Evolutionary conservation across 2,888 invertebrate species (phyloP), one percentile per base, ranked within the genome.

Genomic region (Orthosia gothica): DNA sequence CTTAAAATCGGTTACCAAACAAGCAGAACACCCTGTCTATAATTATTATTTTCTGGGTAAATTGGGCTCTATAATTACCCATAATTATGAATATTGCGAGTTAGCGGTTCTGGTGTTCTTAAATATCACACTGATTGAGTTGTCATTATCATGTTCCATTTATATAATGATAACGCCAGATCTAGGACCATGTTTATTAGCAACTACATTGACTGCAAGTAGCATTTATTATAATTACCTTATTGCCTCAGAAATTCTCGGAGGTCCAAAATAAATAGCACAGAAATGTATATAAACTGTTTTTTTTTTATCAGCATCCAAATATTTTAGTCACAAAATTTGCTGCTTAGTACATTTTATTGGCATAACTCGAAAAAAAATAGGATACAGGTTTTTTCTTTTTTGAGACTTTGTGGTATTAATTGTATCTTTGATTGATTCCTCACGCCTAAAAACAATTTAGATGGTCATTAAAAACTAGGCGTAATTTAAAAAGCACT

Each of bases 101-200:
- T 12, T 57, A 18, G 16, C 12, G 9, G 32, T 70, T 52, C 23
- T 16, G 20, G 15, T 61, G 5, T 52, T 23, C 15, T 40, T 57
- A 49, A 67, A 59, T 65, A n/a, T 76, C 47, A 16, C 55, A 65
- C 26, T 59, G 64, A 76, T 76, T 76, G 55, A 76, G 65, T 57
- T 62, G 69, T 61, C 63, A 66, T 61, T 47, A 63, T 69, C 45
- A 57, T 32, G 76, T 69, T 65, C 47, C 61, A 76, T 82, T 82
- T 76, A 62, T 70, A 76, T 81, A 76, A 52, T 54, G 16, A 26
- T 26, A 49, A 65, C 1, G 57, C 47, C n/a, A 58, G 62, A 58
- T 16, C 76, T 70, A 54, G 15, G 15, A 16, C 52, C 70, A 49
- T 69, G 26, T 65, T 81, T 12, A 65, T 65, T 65, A 82, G 32